These are phyloP conservation scores for Anagyrus pseudococci DNA, from an alignment of 2,888 invertebrate species.

Conservation along the genomic window DNA sequence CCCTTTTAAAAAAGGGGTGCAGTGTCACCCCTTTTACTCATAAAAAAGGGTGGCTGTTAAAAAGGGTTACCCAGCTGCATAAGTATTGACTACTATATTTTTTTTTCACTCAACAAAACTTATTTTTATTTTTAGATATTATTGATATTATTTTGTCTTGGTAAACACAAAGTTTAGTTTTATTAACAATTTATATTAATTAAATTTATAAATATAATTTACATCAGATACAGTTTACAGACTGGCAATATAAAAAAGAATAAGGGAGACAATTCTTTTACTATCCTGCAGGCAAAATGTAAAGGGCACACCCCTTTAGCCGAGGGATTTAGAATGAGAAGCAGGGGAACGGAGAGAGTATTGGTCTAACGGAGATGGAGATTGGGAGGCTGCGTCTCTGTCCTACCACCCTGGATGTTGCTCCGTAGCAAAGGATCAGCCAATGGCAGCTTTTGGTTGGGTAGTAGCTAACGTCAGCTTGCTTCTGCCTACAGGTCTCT, in stretches of 20 bases:
- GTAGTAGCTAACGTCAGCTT: conserved; percentile 24
- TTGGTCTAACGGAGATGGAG: conserved; percentile 43
- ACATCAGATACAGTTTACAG: background rate
- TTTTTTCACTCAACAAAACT: conserved; percentile 20
- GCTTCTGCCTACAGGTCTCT: conserved; percentile 32
- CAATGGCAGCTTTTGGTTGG: conserved; percentile 47
- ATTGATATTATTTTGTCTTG: conserved; percentile 4
- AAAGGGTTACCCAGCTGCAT: conserved; percentile 47
- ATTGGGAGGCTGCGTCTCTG: conserved; percentile 44
- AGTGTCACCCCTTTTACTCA: conserved; percentile 51
- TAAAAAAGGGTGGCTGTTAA: conserved; percentile 53
- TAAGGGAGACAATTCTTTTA: conserved; percentile 46
- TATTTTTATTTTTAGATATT: no score
- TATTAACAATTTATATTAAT: conserved; percentile 2
- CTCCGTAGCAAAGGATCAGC: conserved; percentile 48
- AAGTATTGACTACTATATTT: conserved; percentile 46
- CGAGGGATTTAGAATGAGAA: conserved; percentile 47
- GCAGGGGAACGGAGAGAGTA: conserved; percentile 47
- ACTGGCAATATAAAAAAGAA: background rate
- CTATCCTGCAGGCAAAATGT: conserved; percentile 34
- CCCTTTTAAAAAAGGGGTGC: conserved; percentile 46
- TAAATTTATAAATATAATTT: background rate
- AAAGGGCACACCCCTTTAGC: conserved; percentile 46
- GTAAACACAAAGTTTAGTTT: background rate
- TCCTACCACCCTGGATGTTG: conserved; percentile 48